These are phyloP conservation scores for Pseudocheirus occidentalis DNA, from an alignment of 2,797 vertebrate genomes.

Conservation along the genomic window DNA sequence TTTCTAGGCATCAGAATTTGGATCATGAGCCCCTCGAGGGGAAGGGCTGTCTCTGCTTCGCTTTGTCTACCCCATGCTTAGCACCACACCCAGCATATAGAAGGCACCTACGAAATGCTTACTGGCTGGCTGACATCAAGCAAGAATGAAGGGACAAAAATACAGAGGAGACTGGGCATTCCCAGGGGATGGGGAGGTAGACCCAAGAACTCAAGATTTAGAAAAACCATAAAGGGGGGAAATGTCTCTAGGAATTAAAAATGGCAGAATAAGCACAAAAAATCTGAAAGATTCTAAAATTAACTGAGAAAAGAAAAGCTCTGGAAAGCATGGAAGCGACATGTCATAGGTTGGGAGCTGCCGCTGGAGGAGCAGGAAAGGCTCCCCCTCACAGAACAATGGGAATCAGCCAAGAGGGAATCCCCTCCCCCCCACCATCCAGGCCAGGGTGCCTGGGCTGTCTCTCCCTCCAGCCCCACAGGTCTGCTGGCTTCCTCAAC, in stretches of 20 bases:
- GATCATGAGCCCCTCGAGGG: not conserved
- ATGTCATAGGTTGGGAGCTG: no score
- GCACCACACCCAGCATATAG: not conserved
- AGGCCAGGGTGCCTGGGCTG: no score
- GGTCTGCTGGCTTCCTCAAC: no score
- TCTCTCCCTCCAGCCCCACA: no score
- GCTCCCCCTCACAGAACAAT: no score
- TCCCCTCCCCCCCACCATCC: no score
- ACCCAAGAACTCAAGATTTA: not conserved
- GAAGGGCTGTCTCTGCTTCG: not conserved
- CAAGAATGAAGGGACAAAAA: not conserved
- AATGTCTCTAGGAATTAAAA: not conserved
- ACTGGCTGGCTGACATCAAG: not conserved
- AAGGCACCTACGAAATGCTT: not conserved
- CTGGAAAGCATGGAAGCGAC: not conserved
- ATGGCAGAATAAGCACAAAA: not conserved
- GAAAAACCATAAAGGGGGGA: not conserved
- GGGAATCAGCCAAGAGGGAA: no score
- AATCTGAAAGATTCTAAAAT: not conserved
- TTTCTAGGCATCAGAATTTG: not conserved
- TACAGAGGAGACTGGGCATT: not conserved
- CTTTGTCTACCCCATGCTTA: not conserved
- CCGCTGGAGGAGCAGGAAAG: no score
- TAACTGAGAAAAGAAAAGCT: not conserved
- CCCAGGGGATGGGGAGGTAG: not conserved